Conservation (phyloP, 53 echinoderm and acorn worm genomes). For the Holothuria leucospilota region DNA sequence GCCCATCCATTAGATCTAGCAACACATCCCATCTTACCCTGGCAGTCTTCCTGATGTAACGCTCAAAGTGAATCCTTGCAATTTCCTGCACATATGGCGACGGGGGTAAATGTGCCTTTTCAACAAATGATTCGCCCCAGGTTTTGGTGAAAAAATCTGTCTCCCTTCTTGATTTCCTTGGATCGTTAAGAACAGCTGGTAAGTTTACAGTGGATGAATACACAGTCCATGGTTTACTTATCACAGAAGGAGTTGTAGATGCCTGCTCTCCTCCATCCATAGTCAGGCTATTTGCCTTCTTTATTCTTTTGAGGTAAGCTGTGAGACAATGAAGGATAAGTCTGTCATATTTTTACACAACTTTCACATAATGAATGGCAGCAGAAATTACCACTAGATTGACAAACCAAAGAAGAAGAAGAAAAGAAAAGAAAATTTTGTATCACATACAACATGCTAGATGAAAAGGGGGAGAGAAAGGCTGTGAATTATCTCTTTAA, state of each 20-base stretch:
- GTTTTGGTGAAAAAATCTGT: conserved; percentile 98
- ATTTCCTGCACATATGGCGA: conserved; percentile 88
- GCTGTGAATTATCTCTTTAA: no score
- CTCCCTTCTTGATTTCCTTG: conserved; percentile 86
- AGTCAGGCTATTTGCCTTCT: conserved; percentile 15
- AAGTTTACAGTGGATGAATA: conserved; percentile 88
- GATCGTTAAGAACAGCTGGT: conserved; percentile 96
- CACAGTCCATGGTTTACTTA: conserved; percentile 89
- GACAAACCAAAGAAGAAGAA: no score
- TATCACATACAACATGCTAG: no score
- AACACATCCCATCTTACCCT: conserved; percentile 71
- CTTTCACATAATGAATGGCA: no score
- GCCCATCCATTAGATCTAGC: no score
- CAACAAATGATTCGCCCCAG: conserved; percentile 97
- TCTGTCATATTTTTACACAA: no score
- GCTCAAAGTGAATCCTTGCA: conserved; percentile 89
- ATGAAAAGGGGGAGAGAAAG: no score
- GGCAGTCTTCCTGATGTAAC: conserved; percentile 78
- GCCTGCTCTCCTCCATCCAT: conserved; percentile 47
- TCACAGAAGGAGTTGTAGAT: conserved; percentile 54
- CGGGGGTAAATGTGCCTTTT: conserved; percentile 75
- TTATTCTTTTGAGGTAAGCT: conserved; percentile 26
- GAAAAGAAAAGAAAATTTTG: no score
- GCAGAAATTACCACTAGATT: no score
- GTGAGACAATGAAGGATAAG: not conserved